Conservation (phyloP, 2,797 vertebrate species). For the Oryzias sinensis region DNA sequence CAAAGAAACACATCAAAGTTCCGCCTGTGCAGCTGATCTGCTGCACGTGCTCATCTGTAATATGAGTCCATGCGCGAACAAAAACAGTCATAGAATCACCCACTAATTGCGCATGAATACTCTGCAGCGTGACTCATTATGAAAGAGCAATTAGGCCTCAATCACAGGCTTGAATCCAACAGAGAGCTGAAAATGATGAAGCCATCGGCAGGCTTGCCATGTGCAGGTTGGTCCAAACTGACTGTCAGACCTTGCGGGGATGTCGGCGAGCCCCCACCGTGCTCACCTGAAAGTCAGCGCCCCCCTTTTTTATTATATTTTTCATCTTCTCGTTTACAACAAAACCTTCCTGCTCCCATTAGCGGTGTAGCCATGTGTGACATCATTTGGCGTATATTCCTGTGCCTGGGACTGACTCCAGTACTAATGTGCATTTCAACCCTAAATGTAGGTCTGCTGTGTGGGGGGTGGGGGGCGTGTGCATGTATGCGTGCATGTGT, state of each 20-base stretch:
- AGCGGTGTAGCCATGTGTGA: slow-evolving; percentile 55
- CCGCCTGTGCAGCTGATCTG: slow-evolving; percentile 41
- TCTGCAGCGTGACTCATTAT: slow-evolving; percentile 63
- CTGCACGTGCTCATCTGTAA: slow-evolving; percentile 30
- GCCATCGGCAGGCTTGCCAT: slow-evolving; percentile 43
- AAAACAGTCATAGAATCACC: slow-evolving; percentile 51
- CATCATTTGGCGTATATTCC: slow-evolving; percentile 39
- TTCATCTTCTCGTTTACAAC: slow-evolving; percentile 53
- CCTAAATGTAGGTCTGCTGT: slow-evolving; percentile 14
- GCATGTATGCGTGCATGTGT: slow-evolving; percentile 7
- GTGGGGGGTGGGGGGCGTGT: neutral
- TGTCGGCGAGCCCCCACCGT: slow-evolving; percentile 41
- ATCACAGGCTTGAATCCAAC: slow-evolving; percentile 58
- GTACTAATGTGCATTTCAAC: slow-evolving; percentile 33
- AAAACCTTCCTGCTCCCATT: slow-evolving; percentile 55
- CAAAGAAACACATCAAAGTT: slow-evolving; percentile 64
- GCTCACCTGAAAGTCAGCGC: slow-evolving; percentile 45
- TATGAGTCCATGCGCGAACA: slow-evolving; percentile 9
- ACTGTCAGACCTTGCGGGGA: slow-evolving; percentile 42
- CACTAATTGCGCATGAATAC: slow-evolving; percentile 71
- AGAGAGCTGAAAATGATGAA: slow-evolving; percentile 36
- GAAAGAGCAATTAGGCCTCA: slow-evolving; percentile 64
- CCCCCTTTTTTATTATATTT: slow-evolving; percentile 37
- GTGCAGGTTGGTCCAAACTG: slow-evolving; percentile 42
- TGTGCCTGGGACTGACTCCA: slow-evolving; percentile 44